phyloP scores from a whole-genome alignment of 2,888 invertebrate species.

The Myathropa florea region DNA sequence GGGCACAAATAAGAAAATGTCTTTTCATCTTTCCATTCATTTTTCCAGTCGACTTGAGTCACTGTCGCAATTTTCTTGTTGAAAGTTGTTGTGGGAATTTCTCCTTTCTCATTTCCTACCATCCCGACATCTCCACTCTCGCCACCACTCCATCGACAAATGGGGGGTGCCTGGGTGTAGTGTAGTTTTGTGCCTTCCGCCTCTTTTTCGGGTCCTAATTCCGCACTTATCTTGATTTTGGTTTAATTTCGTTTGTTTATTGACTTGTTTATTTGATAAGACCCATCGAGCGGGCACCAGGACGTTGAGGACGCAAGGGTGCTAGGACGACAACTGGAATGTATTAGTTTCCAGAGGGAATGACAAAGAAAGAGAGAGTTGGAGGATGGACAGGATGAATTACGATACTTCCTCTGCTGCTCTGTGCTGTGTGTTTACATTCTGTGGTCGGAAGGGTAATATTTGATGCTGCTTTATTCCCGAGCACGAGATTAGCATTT shows the following conservation, averaged over 20 bases:
- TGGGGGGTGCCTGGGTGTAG: neutral
- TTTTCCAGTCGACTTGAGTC: constrained; percentile 62
- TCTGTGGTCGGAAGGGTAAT: constrained; percentile 40
- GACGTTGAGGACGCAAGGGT: neutral
- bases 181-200: constrained; percentile 5
- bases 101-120: neutral
- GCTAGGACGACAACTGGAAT: constrained; percentile 10
- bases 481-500: constrained; percentile 34
- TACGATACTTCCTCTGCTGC: constrained; percentile 15
- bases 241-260: constrained; percentile 58
- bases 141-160: neutral
- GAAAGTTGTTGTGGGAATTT: constrained; percentile 54
- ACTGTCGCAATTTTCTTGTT: constrained; percentile 61
- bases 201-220: constrained; percentile 31
- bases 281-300: constrained; percentile 9
- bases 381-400: constrained; percentile 16
- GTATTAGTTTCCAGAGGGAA: constrained; percentile 33
- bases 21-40: constrained; percentile 60
- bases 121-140: neutral
- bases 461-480: constrained; percentile 24
- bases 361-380: neutral
- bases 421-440: constrained; percentile 26
- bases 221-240: constrained; percentile 61
- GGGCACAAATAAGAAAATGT: constrained; percentile 41
- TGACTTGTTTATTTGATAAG: constrained; percentile 60